These are phyloP conservation scores for Fistularia commersonii DNA, from an alignment of 2,797 vertebrate genomes.

Conservation along the genomic window DNA sequence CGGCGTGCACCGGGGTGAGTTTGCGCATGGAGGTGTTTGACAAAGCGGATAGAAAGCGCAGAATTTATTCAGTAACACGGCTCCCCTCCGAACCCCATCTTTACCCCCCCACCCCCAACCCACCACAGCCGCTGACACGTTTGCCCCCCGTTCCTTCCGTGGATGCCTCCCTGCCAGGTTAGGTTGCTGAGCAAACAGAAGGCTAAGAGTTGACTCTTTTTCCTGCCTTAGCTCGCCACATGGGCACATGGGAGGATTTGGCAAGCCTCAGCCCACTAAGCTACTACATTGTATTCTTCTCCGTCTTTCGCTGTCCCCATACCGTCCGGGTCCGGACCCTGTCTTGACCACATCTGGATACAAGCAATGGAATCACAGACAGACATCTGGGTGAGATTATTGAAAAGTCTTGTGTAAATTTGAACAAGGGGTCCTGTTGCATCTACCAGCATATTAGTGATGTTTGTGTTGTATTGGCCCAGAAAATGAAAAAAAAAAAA, in stretches of 20 bases:
- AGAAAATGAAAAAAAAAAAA: too few relatives aligned
- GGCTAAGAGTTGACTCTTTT: slow-evolving; percentile 61
- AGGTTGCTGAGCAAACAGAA: slow-evolving; percentile 71
- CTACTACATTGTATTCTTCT: slow-evolving; percentile 77
- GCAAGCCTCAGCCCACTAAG: slow-evolving; percentile 67
- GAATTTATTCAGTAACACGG: background rate
- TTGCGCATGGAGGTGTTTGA: too few relatives aligned
- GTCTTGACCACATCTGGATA: slow-evolving; percentile 31
- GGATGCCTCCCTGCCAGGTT: slow-evolving; percentile 44
- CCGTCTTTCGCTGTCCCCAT: slow-evolving; percentile 64
- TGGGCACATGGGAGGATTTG: slow-evolving; percentile 67
- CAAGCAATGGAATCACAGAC: slow-evolving; percentile 22
- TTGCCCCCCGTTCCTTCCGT: slow-evolving; percentile 39
- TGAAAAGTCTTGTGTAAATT: too few relatives aligned
- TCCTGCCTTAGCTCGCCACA: slow-evolving; percentile 48
- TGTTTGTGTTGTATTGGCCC: too few relatives aligned
- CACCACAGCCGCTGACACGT: slow-evolving; percentile 36
- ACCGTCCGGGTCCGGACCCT: slow-evolving; percentile 36
- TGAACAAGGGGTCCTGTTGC: too few relatives aligned
- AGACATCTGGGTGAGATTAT: background rate
- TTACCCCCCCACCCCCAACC: slow-evolving; percentile 22
- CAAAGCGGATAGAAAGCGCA: too few relatives aligned
- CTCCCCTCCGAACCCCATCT: slow-evolving; percentile 44
- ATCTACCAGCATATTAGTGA: too few relatives aligned
- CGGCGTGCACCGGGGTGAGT: too few relatives aligned